Percentiles rank a stretch among this genome's conserved stretches.
Evolutionary conservation across 2,113 vertebrate genomes (phyloP).

Genomic region (Cyanistes caeruleus): DNA sequence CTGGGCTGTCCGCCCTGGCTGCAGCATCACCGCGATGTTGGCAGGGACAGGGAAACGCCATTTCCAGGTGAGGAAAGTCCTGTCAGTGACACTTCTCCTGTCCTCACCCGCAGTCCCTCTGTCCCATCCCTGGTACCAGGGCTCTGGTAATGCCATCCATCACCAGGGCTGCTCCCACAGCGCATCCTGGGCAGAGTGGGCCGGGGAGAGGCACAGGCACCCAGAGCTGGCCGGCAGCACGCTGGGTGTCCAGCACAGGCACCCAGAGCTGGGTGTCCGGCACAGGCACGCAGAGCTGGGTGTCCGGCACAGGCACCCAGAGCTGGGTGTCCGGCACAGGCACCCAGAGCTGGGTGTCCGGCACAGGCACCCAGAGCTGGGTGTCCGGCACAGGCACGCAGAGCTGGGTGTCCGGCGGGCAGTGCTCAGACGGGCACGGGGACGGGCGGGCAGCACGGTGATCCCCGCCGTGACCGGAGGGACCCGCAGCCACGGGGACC

Average conservation of each 20-base stretch:
- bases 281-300: no score
- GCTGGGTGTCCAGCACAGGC: neutral
- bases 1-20: neutral
- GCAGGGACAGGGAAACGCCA: accelerated
- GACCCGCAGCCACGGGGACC: neutral
- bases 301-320: no score
- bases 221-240: accelerated
- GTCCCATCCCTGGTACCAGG: accelerated
- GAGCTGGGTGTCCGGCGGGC: neutral
- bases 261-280: neutral
- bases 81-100: accelerated
- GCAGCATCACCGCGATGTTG: no score
- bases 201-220: neutral
- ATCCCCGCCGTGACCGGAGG: neutral
- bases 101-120: neutral
- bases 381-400: neutral
- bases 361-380: no score
- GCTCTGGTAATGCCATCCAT: neutral
- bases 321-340: no score
- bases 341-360: no score
- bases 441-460: neutral
- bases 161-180: accelerated
- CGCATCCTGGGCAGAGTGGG: neutral
- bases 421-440: accelerated
- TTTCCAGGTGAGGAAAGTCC: neutral